phyloP scores from a whole-genome alignment of 2,797 vertebrate species.

The Acipenser transmontanus region DNA sequence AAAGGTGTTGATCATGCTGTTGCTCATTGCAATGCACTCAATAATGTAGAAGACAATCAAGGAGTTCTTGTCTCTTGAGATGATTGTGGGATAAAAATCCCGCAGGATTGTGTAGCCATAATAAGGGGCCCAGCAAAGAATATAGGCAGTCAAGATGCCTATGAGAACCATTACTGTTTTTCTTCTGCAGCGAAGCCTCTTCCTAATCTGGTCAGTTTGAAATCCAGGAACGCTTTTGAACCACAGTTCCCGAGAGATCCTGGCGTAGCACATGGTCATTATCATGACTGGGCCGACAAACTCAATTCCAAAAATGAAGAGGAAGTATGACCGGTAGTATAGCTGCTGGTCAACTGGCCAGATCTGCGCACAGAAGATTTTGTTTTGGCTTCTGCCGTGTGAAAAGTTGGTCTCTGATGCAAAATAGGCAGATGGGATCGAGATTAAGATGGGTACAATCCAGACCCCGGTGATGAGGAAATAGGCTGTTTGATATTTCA shows the following conservation, averaged over 20 bases:
- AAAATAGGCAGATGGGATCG: slow-evolving; percentile 90
- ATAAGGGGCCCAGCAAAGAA: slow-evolving; percentile 92
- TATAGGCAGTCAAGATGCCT: slow-evolving; percentile 78
- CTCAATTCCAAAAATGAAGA: slow-evolving; percentile 84
- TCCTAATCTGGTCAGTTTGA: slow-evolving; percentile 86
- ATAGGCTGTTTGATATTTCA: slow-evolving; percentile 89
- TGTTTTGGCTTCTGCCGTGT: slow-evolving; percentile 57
- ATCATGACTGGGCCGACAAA: slow-evolving; percentile 82
- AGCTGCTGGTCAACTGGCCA: slow-evolving; percentile 87
- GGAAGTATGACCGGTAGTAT: slow-evolving; percentile 89
- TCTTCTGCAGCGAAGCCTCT: slow-evolving; percentile 76
- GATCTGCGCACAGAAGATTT: slow-evolving; percentile 93
- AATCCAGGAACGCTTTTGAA: slow-evolving; percentile 91
- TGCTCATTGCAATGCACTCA: slow-evolving; percentile 71
- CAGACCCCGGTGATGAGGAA: slow-evolving; percentile 80
- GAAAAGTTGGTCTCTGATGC: slow-evolving; percentile 77
- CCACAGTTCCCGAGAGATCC: slow-evolving; percentile 89
- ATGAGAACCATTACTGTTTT: slow-evolving; percentile 85
- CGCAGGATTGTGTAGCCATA: slow-evolving; percentile 83
- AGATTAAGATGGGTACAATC: slow-evolving; percentile 82
- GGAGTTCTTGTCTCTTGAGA: slow-evolving; percentile 68
- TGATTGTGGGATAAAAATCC: slow-evolving; percentile 73
- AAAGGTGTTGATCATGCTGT: slow-evolving; percentile 71
- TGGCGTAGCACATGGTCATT: slow-evolving; percentile 82
- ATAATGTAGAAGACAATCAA: slow-evolving; percentile 65